phyloP scores from a whole-genome alignment of 2,797 vertebrate species.

The Vireo griseus region DNA sequence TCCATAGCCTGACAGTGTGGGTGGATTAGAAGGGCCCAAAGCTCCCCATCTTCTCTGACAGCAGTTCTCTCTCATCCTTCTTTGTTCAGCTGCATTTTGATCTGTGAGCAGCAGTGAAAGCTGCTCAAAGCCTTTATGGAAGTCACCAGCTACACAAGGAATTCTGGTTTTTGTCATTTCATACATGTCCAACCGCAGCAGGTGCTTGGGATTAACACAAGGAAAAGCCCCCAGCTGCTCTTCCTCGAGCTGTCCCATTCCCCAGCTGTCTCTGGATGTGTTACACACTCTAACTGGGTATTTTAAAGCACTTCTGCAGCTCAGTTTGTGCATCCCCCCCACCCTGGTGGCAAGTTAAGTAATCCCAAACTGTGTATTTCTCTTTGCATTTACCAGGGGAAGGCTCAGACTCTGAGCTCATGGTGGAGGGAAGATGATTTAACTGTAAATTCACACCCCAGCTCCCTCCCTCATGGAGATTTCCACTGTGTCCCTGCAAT shows the following conservation, averaged over 20 bases:
- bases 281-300: neutral
- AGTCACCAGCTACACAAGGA: neutral
- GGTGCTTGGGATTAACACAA: neutral
- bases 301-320: neutral
- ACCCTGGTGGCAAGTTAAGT: accelerated
- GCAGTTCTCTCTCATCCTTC: neutral
- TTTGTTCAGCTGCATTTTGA: neutral
- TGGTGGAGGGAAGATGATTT: neutral
- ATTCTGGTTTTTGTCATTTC: neutral
- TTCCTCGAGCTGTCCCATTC: accelerated
- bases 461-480: neutral
- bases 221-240: neutral
- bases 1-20: accelerated
- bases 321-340: neutral
- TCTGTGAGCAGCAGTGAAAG: neutral
- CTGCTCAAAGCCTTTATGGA: neutral
- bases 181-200: neutral
- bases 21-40: neutral
- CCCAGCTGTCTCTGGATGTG: neutral
- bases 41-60: neutral
- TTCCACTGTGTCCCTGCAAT: neutral
- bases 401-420: neutral
- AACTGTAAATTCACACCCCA: neutral
- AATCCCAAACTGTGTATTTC: neutral
- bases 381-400: neutral